Conservation (phyloP, 2,113 vertebrate species). For the Pogonocichla stellata region DNA sequence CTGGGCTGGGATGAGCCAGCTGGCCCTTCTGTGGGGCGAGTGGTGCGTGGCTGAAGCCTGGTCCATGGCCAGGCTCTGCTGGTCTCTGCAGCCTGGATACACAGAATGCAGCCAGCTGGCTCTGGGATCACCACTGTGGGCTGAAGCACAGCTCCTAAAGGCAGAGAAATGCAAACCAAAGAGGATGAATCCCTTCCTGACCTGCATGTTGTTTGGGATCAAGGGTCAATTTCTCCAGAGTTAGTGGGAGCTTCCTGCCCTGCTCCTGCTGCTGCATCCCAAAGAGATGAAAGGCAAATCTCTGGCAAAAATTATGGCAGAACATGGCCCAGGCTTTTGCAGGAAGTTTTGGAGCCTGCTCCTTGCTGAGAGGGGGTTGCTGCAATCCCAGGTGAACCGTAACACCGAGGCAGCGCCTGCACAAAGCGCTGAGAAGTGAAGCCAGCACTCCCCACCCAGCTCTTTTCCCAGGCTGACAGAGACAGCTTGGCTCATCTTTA, state of each 20-base stretch:
- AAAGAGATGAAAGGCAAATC: slow-evolving; percentile 23
- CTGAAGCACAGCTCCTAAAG: not conserved
- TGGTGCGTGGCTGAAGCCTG: not conserved
- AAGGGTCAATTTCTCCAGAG: not conserved
- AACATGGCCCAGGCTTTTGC: not conserved
- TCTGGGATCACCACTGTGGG: accelerated
- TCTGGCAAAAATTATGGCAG: not conserved
- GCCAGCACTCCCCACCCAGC: not conserved
- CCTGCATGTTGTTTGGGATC: not conserved
- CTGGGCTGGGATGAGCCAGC: not conserved
- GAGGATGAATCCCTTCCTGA: not conserved
- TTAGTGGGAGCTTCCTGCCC: not conserved
- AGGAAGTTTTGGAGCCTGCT: not conserved
- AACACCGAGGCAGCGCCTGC: not conserved
- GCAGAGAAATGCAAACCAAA: not conserved
- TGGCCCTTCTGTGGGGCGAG: not conserved
- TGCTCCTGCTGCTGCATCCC: not conserved
- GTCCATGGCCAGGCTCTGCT: not conserved
- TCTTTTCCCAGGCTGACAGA: not conserved
- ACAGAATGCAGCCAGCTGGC: not conserved
- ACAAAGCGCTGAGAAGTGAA: not conserved
- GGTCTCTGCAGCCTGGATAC: not conserved
- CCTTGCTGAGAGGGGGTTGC: not conserved
- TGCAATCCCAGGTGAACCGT: not conserved
- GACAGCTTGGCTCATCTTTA: slow-evolving; percentile 17